Evolutionary conservation across 2,797 vertebrate genomes (phyloP).

Genomic region (Paedocypris micromegethes): DNA sequence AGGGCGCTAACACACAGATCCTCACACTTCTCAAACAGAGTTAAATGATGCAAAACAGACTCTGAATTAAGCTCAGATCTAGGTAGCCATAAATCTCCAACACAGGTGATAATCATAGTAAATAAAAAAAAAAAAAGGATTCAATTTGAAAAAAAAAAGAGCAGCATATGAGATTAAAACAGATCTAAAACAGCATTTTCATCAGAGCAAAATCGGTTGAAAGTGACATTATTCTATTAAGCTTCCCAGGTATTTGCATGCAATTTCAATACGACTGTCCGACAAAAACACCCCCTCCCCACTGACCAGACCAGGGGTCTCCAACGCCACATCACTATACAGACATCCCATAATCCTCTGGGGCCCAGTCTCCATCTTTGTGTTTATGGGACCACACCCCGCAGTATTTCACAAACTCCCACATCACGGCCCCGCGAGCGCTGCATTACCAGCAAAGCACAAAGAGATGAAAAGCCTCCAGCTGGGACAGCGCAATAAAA

Average conservation of each 20-base stretch:
- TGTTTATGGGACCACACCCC: constrained; percentile 66
- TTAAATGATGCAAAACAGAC: not conserved
- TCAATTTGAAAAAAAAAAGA: not conserved
- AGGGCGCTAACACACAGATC: constrained; percentile 45
- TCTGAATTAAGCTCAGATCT: not conserved
- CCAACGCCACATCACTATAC: constrained; percentile 21
- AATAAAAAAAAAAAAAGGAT: not conserved
- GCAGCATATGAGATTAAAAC: not conserved
- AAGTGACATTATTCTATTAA: no score
- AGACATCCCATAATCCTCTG: constrained; percentile 51
- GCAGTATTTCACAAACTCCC: constrained; percentile 55
- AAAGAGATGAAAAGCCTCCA: constrained; percentile 55
- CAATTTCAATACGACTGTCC: no score
- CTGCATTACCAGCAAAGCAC: constrained; percentile 59
- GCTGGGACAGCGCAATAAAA: constrained; percentile 68
- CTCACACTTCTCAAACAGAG: not conserved
- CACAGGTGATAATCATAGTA: not conserved
- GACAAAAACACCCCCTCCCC: constrained; percentile 1
- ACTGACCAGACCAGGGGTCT: constrained; percentile 19
- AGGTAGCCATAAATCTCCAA: not conserved
- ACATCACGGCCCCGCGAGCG: constrained; percentile 56
- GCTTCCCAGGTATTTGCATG: no score
- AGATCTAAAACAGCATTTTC: not conserved
- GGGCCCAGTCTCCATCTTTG: constrained; percentile 43
- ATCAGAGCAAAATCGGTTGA: no score